These are phyloP conservation scores for Agelas oroides DNA, from an alignment of 37 sponge, comb jelly and placozoan species.

Conservation along the genomic window DNA sequence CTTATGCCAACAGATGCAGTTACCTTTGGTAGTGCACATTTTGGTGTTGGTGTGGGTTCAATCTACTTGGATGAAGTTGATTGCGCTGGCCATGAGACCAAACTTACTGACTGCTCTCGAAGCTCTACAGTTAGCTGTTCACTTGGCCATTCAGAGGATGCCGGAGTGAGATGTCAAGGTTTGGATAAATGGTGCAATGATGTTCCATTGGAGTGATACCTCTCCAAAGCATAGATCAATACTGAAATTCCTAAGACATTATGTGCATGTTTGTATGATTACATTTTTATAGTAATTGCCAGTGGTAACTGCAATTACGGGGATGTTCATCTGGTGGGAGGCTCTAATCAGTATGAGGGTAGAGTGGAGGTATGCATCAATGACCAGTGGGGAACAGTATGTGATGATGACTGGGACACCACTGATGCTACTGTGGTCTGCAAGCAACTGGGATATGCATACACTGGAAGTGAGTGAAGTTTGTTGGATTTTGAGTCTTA, in stretches of 20 bases:
- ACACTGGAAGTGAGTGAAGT: too few relatives aligned
- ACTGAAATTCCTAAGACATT: too few relatives aligned
- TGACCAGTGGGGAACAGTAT: slow-evolving; percentile 16
- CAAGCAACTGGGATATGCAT: slow-evolving; percentile 1
- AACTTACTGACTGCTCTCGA: slow-evolving; percentile 3
- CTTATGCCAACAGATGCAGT: too few relatives aligned
- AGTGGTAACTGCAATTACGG: background rate
- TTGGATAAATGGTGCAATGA: too few relatives aligned
- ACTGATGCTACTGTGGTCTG: slow-evolving; percentile 17
- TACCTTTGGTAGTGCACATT: too few relatives aligned
- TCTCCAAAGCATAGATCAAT: too few relatives aligned
- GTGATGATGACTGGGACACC: slow-evolving; percentile 13
- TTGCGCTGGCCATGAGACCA: background rate
- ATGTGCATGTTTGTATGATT: too few relatives aligned
- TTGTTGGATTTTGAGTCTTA: too few relatives aligned
- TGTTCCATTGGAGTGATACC: too few relatives aligned
- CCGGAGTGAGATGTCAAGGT: slow-evolving; percentile 5
- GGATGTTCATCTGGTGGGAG: slow-evolving; percentile 21
- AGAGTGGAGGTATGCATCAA: slow-evolving; percentile 27
- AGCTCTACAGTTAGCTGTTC: background rate
- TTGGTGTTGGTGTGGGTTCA: too few relatives aligned
- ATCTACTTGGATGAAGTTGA: background rate
- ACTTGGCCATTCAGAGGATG: background rate
- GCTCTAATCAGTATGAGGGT: slow-evolving; percentile 6
- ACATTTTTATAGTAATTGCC: too few relatives aligned